A percentile compares a stretch with the other conserved stretches of the same genome.
Conservation (phyloP, 2,888 invertebrate genomes). For the Cephus nigrinus region DNA sequence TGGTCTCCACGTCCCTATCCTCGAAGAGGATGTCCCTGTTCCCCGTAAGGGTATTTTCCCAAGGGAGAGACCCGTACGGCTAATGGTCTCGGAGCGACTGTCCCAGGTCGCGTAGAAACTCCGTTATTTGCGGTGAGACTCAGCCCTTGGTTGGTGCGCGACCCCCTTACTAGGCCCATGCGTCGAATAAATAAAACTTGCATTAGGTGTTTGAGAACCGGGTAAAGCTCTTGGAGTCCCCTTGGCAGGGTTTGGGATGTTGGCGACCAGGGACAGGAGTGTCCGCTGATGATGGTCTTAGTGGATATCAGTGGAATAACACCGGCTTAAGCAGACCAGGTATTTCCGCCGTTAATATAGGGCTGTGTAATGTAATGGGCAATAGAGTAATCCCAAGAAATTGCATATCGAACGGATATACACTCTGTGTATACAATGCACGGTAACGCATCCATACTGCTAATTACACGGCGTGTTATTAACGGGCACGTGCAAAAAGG, state of each 20-base stretch:
- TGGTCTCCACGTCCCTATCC: background rate
- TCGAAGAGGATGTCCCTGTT: constrained; percentile 13
- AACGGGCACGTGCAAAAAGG: background rate
- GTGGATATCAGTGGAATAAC: background rate
- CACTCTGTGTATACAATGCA: background rate
- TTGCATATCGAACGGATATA: background rate
- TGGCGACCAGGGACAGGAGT: background rate
- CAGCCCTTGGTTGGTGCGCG: constrained; percentile 25
- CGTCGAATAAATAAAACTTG: constrained; percentile 38
- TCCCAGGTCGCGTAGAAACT: constrained; percentile 32
- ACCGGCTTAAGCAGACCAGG: background rate
- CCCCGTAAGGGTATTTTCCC: constrained; percentile 25
- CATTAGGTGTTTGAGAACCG: constrained; percentile 1
- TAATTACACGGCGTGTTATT: background rate
- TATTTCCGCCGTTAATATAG: background rate
- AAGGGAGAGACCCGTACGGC: constrained; percentile 29
- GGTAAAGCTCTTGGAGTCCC: background rate
- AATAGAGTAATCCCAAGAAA: background rate
- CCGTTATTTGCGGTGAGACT: constrained; percentile 35
- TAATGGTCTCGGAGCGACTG: constrained; percentile 41
- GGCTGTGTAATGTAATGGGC: background rate
- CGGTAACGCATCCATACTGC: background rate
- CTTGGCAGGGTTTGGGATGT: background rate
- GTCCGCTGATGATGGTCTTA: background rate
- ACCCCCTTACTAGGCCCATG: constrained; percentile 36